Conservation (phyloP, 2,888 invertebrate genomes). For the Stegana nigrithorax region DNA sequence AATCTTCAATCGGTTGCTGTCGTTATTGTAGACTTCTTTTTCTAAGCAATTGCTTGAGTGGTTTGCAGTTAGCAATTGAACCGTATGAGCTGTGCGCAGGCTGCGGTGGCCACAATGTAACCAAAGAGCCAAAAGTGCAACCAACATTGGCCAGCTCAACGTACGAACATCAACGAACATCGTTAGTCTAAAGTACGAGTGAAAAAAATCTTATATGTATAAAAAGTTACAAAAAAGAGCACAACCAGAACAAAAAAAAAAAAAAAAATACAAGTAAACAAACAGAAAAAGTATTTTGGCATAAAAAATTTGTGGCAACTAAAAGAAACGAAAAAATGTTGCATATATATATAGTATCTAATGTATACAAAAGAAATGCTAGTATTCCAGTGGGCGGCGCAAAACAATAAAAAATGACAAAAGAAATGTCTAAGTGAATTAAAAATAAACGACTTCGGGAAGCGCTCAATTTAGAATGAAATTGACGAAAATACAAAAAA, state of each 20-base stretch:
- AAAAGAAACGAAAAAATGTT: too few relatives aligned
- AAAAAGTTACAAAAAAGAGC: too few relatives aligned
- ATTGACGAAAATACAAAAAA: slow-evolving; percentile 61
- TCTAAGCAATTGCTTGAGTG: not conserved
- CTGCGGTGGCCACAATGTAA: too few relatives aligned
- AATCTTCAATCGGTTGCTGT: not conserved
- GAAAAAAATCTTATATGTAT: too few relatives aligned
- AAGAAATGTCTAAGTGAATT: slow-evolving; percentile 42
- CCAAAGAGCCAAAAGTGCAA: not conserved
- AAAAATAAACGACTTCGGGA: slow-evolving; percentile 56
- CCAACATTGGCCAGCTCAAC: not conserved
- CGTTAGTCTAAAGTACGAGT: too few relatives aligned
- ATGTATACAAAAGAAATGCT: too few relatives aligned
- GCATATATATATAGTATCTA: too few relatives aligned
- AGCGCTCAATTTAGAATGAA: slow-evolving; percentile 59
- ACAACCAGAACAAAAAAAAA: not conserved
- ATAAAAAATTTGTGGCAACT: not conserved
- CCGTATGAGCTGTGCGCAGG: too few relatives aligned
- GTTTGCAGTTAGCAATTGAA: not conserved
- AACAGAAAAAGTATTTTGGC: not conserved
- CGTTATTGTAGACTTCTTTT: not conserved
- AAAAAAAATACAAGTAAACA: not conserved
- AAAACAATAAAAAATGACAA: too few relatives aligned
- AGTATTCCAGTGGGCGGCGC: too few relatives aligned
- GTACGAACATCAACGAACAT: too few relatives aligned